Percentiles rank a stretch among this genome's conserved stretches.
These are phyloP conservation scores for Alosa alosa DNA, from an alignment of 2,113 vertebrate genomes.

Conservation along the genomic window DNA sequence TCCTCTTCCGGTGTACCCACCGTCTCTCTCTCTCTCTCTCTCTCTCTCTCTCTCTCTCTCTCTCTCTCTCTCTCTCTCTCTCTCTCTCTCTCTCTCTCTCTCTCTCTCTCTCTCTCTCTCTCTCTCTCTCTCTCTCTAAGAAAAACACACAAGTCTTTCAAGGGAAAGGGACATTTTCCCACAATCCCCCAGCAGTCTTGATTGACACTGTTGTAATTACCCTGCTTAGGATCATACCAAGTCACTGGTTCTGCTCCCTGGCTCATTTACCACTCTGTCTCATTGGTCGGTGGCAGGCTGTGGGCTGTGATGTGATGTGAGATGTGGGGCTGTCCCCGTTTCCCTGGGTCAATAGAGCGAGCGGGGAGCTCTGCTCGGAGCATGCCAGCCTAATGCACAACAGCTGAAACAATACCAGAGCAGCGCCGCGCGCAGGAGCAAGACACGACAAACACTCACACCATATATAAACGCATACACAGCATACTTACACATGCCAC, in stretches of 20 bases:
- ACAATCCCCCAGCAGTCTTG: neutral
- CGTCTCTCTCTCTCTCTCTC: neutral
- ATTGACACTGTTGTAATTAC: neutral
- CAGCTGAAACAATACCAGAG: slow-evolving; percentile 73
- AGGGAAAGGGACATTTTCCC: slow-evolving; percentile 3
- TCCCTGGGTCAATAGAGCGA: neutral
- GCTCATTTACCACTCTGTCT: neutral
- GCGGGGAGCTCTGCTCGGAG: slow-evolving; percentile 34
- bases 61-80: neutral
- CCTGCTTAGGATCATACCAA: neutral
- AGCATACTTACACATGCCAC: slow-evolving; percentile 16
- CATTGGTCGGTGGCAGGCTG: neutral
- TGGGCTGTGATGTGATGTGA: neutral
- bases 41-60: neutral
- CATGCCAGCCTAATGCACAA: slow-evolving; percentile 70
- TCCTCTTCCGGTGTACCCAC: neutral
- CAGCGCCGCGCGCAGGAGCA: slow-evolving; percentile 47
- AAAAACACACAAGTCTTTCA: neutral
- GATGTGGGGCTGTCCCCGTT: neutral
- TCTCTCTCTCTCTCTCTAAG: neutral
- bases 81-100: neutral
- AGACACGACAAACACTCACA: slow-evolving; percentile 19
- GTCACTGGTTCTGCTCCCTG: neutral
- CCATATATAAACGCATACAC: slow-evolving; percentile 20
- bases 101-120: neutral